Conservation (phyloP, 2,113 vertebrate species). For the Megaleporinus macrocephalus region DNA sequence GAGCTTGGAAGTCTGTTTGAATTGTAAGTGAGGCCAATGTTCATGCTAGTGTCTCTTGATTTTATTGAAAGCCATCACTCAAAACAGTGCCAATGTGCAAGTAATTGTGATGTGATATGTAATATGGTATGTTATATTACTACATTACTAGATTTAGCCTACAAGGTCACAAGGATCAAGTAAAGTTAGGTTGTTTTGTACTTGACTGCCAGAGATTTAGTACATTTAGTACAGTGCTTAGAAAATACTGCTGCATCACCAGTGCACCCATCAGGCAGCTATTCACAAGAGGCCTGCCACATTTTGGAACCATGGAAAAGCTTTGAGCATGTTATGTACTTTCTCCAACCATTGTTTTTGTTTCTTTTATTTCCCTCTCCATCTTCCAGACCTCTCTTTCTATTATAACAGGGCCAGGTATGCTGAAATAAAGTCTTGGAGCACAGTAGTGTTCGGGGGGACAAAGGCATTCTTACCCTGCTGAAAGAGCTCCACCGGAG, state of each 20-base stretch:
- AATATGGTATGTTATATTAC: no score
- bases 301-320: conserved; percentile 32
- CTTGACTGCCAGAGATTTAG: neutral
- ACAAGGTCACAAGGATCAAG: no score
- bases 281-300: neutral
- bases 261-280: neutral
- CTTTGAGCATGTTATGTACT: conserved; percentile 36
- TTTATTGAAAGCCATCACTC: no score
- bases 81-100: no score
- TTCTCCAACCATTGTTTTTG: conserved; percentile 1
- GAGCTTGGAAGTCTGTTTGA: no score
- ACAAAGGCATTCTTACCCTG: conserved; percentile 33
- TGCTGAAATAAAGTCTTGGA: neutral
- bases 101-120: no score
- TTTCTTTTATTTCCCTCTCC: neutral
- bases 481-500: conserved; percentile 33
- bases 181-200: no score
- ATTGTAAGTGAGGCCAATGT: no score
- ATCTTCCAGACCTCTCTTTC: conserved; percentile 4
- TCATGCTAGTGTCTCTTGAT: no score
- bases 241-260: neutral
- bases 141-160: neutral
- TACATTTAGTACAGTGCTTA: neutral
- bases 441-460: neutral
- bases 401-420: conserved; percentile 20